Evolutionary conservation across 2,113 vertebrate species (phyloP), one percentile per base, ranked within the genome.

Genomic region (Hylia prasina): DNA sequence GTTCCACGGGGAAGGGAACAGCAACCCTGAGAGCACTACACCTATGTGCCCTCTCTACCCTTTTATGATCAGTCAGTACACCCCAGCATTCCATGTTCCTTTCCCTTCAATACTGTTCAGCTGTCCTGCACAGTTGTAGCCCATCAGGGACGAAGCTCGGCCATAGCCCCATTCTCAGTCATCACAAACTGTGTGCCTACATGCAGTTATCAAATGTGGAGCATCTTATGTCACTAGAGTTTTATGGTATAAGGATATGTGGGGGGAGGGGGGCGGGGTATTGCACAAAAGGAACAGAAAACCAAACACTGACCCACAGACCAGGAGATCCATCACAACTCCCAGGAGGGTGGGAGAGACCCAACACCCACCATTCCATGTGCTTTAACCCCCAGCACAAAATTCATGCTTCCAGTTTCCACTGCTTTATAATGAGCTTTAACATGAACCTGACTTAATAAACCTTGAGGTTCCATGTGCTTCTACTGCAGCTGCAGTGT

Each of bases 401-500:
- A 69, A 42, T 21, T 27, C 4, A 37, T 6, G 13, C 19, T 66
- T 54, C 51, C 21, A 14, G 10, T 45, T 82, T 50, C 53, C 42
- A 1, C 42, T 58, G 39, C 30, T 87, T 87, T 39, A 37, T 3
- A 1, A 60, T 5, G 17, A 83, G 27, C 8, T 69, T 47, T 39
- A 47, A 60, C 10, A 12, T 20, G 23, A 77, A 31, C 4, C 13
- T 53, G 19, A 35, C 18, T 44, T 50, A 72, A 77, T 11, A n/a
- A 50, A 64, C 7, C 35, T 23, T 21, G 33, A 60, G 45, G 58
- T 24, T 72, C 72, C 40, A 5, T 5, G 30, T 18, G 19, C 47
- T 68, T 15, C 42, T 33, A 4, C 66, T 40, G 66, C 0, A 0
- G 35, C 22, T 16, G 0, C 72, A 24, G 19, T 8, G 15, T 27